These are phyloP conservation scores for Gallinago nigripennis DNA, from an alignment of 2,797 vertebrate species.

Conservation along the genomic window DNA sequence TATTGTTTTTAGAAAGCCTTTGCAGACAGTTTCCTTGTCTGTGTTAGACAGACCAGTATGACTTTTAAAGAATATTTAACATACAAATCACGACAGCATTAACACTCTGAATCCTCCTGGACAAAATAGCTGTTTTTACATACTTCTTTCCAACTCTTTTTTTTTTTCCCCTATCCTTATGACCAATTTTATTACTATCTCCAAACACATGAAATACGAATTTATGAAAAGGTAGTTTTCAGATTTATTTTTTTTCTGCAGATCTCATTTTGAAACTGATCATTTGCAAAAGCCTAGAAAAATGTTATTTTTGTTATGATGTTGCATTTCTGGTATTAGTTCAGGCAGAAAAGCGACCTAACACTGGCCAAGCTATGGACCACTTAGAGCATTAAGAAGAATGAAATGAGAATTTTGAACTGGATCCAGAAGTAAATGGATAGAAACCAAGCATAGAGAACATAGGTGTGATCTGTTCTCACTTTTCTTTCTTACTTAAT, in stretches of 20 bases:
- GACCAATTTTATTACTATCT: background rate
- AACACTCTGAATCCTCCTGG: background rate
- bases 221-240: background rate
- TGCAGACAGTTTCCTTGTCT: background rate
- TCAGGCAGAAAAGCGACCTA: background rate
- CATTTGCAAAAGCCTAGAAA: background rate
- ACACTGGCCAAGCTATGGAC: background rate
- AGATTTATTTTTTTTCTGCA: background rate
- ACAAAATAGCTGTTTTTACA: background rate
- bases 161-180: background rate
- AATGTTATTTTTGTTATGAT: background rate
- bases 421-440: conserved; percentile 37
- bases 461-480: background rate
- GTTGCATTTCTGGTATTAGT: background rate
- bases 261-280: background rate
- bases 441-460: conserved; percentile 27
- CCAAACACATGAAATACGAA: background rate
- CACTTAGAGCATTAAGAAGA: background rate
- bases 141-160: background rate
- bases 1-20: conserved; percentile 28
- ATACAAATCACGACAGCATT: background rate
- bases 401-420: conserved; percentile 10
- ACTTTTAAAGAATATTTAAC: background rate
- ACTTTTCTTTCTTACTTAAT: conserved; percentile 28
- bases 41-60: background rate